Evolutionary conservation across 2,113 vertebrate species (phyloP).

Genomic region (Ariopsis seemanni): DNA sequence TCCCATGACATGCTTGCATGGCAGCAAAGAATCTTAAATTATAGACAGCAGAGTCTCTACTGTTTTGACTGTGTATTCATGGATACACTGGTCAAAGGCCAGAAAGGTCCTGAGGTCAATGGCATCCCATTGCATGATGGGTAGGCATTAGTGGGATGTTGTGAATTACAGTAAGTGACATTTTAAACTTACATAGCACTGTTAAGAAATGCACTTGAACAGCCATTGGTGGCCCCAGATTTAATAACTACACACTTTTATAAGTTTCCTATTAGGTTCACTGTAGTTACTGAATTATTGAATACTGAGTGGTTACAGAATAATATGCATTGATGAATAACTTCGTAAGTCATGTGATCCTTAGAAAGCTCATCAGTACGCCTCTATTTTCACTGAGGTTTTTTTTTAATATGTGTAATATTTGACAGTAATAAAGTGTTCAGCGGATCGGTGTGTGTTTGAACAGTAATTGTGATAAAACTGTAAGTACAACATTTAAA

Average conservation of each 20-base stretch:
- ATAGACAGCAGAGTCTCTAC: not conserved
- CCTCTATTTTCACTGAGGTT: not conserved
- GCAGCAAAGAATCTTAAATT: not conserved
- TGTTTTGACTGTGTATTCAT: constrained; percentile 3
- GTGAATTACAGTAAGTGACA: not conserved
- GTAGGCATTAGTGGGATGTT: not conserved
- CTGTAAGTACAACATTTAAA: not conserved
- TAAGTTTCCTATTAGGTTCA: not conserved
- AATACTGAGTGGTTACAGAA: not conserved
- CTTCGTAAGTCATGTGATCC: not conserved
- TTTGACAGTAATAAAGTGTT: not conserved
- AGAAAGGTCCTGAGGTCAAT: not conserved
- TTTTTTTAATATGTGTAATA: not conserved
- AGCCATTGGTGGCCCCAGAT: not conserved
- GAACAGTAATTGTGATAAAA: not conserved
- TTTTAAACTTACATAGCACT: not conserved
- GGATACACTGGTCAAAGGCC: not conserved
- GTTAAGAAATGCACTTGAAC: not conserved
- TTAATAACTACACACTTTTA: not conserved
- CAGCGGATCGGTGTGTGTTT: not conserved
- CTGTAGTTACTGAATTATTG: not conserved
- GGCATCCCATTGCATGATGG: constrained; percentile 9
- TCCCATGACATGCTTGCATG: not conserved
- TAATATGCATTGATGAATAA: not conserved
- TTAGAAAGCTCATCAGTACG: not conserved